Percentiles rank a stretch among this genome's conserved stretches.
Conservation (phyloP, 2,113 vertebrate genomes). For the Limnothrissa miodon region DNA sequence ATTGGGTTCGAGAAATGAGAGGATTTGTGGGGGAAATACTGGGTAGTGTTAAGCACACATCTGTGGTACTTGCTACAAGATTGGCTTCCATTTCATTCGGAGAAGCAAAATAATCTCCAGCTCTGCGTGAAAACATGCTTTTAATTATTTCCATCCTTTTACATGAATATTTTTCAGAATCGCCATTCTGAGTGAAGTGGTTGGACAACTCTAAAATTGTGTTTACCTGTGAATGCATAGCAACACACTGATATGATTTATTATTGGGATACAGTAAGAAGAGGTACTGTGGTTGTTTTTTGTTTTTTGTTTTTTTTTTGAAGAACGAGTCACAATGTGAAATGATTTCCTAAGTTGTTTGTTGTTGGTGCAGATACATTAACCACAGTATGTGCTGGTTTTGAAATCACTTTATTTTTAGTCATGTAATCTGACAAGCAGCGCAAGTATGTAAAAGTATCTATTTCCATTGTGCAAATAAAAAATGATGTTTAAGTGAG, state of each 20-base stretch:
- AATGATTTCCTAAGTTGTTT: background rate
- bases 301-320: background rate
- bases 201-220: background rate
- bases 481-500: background rate
- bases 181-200: background rate
- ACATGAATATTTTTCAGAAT: background rate
- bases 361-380: background rate
- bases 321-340: background rate
- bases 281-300: background rate
- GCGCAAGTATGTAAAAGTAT: background rate
- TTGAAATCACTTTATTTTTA: background rate
- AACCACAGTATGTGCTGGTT: background rate
- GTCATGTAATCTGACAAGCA: slow-evolving; percentile 6
- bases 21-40: background rate
- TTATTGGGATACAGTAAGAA: background rate
- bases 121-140: background rate
- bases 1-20: background rate
- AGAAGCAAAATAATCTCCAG: background rate
- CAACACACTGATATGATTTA: background rate
- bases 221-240: background rate
- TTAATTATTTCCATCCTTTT: background rate
- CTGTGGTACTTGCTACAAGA: background rate
- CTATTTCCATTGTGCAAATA: background rate
- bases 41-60: background rate
- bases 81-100: background rate